Base-by-base conservation (phyloP, 2,113 vertebrate genomes). In the Tylochromis polylepis region DNA sequence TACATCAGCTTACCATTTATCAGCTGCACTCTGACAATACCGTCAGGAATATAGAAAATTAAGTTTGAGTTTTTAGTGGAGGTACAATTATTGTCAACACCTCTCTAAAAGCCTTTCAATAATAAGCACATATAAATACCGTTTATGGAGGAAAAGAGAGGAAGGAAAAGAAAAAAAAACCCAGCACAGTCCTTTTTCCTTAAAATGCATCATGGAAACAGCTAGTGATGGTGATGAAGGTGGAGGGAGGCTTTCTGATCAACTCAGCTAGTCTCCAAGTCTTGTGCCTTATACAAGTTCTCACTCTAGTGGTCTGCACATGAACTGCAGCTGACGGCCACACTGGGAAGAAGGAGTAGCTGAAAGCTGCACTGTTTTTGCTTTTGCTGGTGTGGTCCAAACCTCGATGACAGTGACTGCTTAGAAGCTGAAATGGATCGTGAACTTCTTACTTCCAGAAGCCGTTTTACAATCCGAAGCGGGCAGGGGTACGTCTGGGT, bases 401-500 rank as follows among this genome's bases (percentile, higher is more conserved):
- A 46, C 80, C 41, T 72, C 10, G 56, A 57, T 79, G 51, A 60
- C 24, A 31, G 27, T n/a, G 27, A 34, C 43, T 53, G 59, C 12
- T 53, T 11, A 11, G 29, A 75, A 70, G 24, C 9, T 43, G 22
- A 29, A 49, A 75, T 67, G 36, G 36, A 38, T 41, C 36, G 1
- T 34, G 62, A 22, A 36, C 62, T 41, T 67, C 7, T 70, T 43
- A n/a, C 29, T 49, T 34, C 27, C 36, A 51, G 43, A 20, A 29
- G 70, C 9, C 1, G 24, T 27, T 60, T 95, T 89, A 99, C 78
- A 99, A 96, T 86, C 99, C 98, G 51, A 99, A 99, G 83, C 98
- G 98, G 27, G 98, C 97, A 11, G 98, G 98, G 2, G 98, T 99
- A 70, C 95, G 97, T 91, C 97, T 97, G n/a, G 99, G 98, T 0